Conservation (phyloP, 2,797 vertebrate species). For the Chaetodon trifasciatus region DNA sequence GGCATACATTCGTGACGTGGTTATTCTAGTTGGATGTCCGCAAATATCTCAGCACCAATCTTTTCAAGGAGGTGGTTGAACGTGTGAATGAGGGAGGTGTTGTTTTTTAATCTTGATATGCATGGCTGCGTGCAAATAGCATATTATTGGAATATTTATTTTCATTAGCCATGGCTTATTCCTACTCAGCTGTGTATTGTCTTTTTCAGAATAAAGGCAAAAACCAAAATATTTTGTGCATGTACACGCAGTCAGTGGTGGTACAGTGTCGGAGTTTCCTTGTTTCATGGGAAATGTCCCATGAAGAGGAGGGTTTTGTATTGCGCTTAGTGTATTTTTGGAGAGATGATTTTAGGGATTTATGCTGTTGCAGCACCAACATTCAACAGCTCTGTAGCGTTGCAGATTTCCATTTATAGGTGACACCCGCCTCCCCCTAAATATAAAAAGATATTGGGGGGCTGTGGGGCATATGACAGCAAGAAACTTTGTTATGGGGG, state of each 20-base stretch:
- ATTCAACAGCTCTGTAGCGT: neutral
- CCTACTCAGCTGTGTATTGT: no score
- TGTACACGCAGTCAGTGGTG: neutral
- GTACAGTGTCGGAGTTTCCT: neutral
- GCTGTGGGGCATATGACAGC: neutral
- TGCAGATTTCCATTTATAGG: neutral
- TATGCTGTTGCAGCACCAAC: neutral
- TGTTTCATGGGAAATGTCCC: slow-evolving; percentile 8
- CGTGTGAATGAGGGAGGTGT: no score
- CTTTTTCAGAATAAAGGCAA: no score
- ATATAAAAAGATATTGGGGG: neutral
- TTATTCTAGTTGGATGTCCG: no score
- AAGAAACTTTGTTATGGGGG: neutral
- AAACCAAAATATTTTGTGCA: no score
- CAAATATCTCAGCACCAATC: no score
- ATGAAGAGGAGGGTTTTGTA: neutral
- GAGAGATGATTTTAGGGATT: neutral
- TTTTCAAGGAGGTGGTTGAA: no score
- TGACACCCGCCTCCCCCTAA: neutral
- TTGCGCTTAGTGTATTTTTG: neutral
- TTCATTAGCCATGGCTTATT: no score
- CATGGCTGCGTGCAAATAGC: no score
- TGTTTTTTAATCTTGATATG: no score
- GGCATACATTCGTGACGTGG: no score
- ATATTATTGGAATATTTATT: no score